phyloP scores from a whole-genome alignment of 2,113 vertebrate species.

The Emydocephalus ijimae region DNA sequence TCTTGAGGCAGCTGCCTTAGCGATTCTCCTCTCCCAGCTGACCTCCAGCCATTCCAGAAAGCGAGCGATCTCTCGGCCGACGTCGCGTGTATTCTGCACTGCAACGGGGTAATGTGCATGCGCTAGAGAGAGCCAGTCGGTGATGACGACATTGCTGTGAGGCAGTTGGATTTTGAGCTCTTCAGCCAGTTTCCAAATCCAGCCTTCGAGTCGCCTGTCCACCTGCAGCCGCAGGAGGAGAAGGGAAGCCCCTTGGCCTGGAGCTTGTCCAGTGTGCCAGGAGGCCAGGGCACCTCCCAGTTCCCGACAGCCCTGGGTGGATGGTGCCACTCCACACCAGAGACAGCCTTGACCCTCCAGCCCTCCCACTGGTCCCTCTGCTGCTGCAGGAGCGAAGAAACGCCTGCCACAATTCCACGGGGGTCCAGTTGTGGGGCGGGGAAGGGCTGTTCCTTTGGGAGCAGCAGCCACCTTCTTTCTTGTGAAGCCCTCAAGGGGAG shows the following conservation, averaged over 20 bases:
- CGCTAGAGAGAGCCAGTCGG: slow-evolving; percentile 83
- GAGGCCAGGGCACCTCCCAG: not conserved
- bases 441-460: not conserved
- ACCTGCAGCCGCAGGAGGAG: slow-evolving; percentile 63
- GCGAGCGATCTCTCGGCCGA: slow-evolving; percentile 84
- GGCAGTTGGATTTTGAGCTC: slow-evolving; percentile 70
- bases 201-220: slow-evolving; percentile 82
- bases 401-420: not conserved
- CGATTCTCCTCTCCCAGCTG: not conserved
- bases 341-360: not conserved
- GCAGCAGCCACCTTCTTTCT: not conserved
- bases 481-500: not conserved
- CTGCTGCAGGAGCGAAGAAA: not conserved
- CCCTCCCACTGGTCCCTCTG: not conserved
- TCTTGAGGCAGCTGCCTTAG: not conserved
- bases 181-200: slow-evolving; percentile 79
- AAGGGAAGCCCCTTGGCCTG: not conserved
- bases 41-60: slow-evolving; percentile 87
- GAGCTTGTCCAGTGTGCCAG: not conserved
- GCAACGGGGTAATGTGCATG: slow-evolving; percentile 83
- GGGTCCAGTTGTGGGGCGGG: not conserved
- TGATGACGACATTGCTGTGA: slow-evolving; percentile 78
- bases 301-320: not conserved
- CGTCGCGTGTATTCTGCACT: slow-evolving; percentile 75
- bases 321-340: not conserved